phyloP scores from a whole-genome alignment of 2,888 invertebrate species.

The Lasius fuliginosus region DNA sequence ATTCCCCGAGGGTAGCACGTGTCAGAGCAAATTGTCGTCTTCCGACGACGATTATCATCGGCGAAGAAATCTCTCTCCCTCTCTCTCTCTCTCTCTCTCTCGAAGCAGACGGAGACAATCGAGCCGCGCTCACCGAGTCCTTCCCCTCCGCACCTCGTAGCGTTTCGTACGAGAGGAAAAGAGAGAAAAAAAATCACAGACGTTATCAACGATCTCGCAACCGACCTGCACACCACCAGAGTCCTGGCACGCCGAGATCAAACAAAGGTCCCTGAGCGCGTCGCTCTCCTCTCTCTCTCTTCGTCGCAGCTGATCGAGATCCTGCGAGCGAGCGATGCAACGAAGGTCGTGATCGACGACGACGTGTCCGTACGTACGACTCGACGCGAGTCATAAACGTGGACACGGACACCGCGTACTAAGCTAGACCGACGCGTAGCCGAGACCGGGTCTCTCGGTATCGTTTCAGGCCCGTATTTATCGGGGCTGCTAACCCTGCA shows the following conservation, averaged over 20 bases:
- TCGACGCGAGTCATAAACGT: too few species aligned
- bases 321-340: too few species aligned
- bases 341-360: too few species aligned
- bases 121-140: background rate
- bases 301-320: too few species aligned
- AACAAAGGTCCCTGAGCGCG: too few species aligned
- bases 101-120: background rate
- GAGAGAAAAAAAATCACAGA: background rate
- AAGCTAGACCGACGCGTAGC: background rate
- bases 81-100: too few species aligned
- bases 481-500: conserved; percentile 38
- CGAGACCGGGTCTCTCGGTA: background rate
- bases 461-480: conserved; percentile 10
- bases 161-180: too few species aligned
- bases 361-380: too few species aligned
- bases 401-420: too few species aligned
- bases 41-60: background rate
- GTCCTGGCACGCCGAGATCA: background rate
- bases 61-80: background rate
- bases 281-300: too few species aligned
- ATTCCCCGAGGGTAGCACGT: background rate
- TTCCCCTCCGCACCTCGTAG: too few species aligned
- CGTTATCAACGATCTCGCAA: background rate
- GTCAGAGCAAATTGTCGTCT: background rate
- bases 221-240: too few species aligned